These are phyloP conservation scores for Nymphalis c-album DNA, from an alignment of 2,888 invertebrate genomes.

Conservation along the genomic window DNA sequence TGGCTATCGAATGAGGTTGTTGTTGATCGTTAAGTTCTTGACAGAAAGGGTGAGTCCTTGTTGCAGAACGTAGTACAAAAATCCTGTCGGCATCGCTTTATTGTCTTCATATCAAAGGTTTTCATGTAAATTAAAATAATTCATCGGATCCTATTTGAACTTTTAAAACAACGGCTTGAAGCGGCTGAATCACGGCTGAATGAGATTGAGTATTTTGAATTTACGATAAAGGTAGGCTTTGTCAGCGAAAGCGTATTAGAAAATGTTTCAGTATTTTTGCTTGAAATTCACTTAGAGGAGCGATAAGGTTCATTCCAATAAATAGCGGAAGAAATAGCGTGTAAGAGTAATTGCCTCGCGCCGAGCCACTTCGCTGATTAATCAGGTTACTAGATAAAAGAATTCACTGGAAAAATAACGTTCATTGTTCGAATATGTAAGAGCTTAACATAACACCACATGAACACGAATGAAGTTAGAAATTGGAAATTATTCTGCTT, in stretches of 20 bases:
- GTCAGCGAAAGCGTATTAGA: neutral
- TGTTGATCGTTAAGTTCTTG: too few relatives aligned
- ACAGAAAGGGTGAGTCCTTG: too few relatives aligned
- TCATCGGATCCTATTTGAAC: too few relatives aligned
- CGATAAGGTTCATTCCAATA: constrained; percentile 18
- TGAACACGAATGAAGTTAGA: neutral
- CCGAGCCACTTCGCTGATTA: constrained; percentile 12
- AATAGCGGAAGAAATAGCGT: constrained; percentile 17
- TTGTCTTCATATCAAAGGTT: too few relatives aligned
- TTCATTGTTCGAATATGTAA: neutral
- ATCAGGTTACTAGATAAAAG: constrained; percentile 8
- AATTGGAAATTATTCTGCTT: neutral
- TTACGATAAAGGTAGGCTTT: neutral
- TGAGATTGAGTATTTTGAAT: too few relatives aligned
- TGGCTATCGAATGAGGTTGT: too few relatives aligned
- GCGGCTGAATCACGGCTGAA: too few relatives aligned
- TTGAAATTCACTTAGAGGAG: constrained; percentile 8
- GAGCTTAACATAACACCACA: constrained; percentile 1
- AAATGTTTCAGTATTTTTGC: constrained; percentile 1
- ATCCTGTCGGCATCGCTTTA: too few relatives aligned
- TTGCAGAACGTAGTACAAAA: too few relatives aligned
- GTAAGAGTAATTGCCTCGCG: constrained; percentile 16
- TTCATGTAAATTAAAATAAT: too few relatives aligned
- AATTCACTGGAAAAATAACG: constrained; percentile 2
- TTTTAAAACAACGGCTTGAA: too few relatives aligned